phyloP scores from a whole-genome alignment of 2,797 vertebrate species.

The Adrianichthys oophorus region DNA sequence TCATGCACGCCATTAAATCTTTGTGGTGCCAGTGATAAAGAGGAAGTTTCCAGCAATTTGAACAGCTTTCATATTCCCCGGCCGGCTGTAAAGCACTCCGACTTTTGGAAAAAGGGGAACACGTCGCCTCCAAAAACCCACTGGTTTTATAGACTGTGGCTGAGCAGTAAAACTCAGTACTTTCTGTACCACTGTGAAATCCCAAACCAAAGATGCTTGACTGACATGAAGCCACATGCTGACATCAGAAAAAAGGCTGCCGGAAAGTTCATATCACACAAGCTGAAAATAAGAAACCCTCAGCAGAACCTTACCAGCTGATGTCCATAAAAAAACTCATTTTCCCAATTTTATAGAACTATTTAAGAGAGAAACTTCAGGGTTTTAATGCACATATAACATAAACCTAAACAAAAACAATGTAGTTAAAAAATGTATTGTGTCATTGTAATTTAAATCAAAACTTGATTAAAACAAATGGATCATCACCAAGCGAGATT shows the following conservation, averaged over 20 bases:
- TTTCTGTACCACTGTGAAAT: slow-evolving; percentile 63
- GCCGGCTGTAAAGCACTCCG: slow-evolving; percentile 71
- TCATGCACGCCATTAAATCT: slow-evolving; percentile 56
- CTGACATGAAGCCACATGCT: not conserved
- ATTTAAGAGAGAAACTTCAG: no score
- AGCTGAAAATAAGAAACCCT: not conserved
- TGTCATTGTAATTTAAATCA: no score
- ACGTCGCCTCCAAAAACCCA: slow-evolving; percentile 67
- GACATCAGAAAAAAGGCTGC: slow-evolving; percentile 31
- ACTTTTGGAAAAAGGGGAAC: slow-evolving; percentile 60
- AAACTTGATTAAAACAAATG: no score
- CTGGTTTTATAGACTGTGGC: slow-evolving; percentile 70
- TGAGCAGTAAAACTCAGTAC: slow-evolving; percentile 72
- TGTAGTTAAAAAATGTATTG: no score
- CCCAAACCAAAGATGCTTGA: slow-evolving; percentile 19
- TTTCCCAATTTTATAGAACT: no score
- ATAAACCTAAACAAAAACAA: no score
- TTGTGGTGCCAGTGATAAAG: slow-evolving; percentile 75
- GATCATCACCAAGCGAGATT: no score
- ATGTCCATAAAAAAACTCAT: no score
- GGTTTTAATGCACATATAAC: no score
- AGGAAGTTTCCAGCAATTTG: slow-evolving; percentile 72
- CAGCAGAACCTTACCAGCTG: no score
- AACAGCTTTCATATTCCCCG: slow-evolving; percentile 66
- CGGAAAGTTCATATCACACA: slow-evolving; percentile 3